Percentiles rank a stretch among this genome's conserved stretches.
Conservation (phyloP, 1,140 invertebrate genomes). For the Macrosteles quadrilineatus region DNA sequence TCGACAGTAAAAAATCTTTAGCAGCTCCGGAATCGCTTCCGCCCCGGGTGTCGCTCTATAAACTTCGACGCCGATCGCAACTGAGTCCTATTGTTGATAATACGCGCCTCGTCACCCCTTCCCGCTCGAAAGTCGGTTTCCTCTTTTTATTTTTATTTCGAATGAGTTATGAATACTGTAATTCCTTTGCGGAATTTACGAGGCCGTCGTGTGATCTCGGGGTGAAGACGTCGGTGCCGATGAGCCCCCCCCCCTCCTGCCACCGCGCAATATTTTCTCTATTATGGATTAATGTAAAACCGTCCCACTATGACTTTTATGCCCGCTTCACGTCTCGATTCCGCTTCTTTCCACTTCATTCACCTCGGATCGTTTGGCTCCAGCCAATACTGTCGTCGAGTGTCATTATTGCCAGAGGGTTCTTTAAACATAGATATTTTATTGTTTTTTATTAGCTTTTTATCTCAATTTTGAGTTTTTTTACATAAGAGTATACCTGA, state of each 20-base stretch:
- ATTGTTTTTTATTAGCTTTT: no score
- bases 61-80: constrained; percentile 4
- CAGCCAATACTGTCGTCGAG: no score
- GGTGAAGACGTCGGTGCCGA: background rate
- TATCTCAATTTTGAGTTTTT: no score
- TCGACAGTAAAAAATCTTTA: constrained; percentile 16
- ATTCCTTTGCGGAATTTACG: constrained; percentile 9
- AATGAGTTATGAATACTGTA: constrained; percentile 25
- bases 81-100: constrained; percentile 4
- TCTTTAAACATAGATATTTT: no score
- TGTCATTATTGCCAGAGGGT: no score
- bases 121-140: constrained; percentile 10
- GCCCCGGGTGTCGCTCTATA: background rate
- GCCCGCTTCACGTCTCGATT: background rate
- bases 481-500: no score
- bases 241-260: background rate
- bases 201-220: background rate
- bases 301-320: constrained; percentile 7
- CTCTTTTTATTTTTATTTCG: constrained; percentile 17
- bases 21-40: background rate
- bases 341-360: background rate
- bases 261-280: background rate
- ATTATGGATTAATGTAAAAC: constrained; percentile 12
- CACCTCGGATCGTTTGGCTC: background rate
- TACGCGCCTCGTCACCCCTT: constrained; percentile 9